Percentiles rank a stretch among this genome's conserved stretches.
Evolutionary conservation across 2,113 vertebrate genomes (phyloP).

Genomic region (Haemorhous mexicanus): DNA sequence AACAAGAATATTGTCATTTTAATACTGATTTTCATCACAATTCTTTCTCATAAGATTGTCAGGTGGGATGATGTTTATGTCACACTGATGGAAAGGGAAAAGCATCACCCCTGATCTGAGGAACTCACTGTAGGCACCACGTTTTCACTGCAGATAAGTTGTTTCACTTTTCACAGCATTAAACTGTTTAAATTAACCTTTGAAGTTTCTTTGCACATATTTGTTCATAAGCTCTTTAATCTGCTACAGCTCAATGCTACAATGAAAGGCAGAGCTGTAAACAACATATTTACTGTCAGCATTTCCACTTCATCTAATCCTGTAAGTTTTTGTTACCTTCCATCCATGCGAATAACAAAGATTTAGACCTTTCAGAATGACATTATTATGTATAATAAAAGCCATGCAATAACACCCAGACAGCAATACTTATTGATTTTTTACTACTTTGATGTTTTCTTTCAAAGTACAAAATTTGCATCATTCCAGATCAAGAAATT

Average conservation of each 20-base stretch:
- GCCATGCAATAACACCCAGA: neutral
- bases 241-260: neutral
- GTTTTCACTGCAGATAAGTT: neutral
- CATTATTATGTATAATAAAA: neutral
- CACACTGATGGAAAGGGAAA: neutral
- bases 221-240: neutral
- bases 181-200: constrained; percentile 18
- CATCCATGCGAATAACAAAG: neutral
- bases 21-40: neutral
- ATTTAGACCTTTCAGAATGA: neutral
- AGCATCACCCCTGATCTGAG: neutral
- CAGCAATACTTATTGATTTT: neutral
- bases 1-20: neutral
- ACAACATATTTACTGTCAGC: neutral
- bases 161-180: neutral
- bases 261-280: constrained; percentile 2
- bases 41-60: neutral
- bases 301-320: neutral
- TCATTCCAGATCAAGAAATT: neutral
- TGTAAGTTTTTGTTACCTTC: neutral
- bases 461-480: neutral
- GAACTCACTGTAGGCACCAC: neutral
- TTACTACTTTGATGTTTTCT: neutral
- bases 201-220: neutral
- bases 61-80: neutral